These are phyloP conservation scores for Cyphomyrus discorhynchus DNA, from an alignment of 2,113 vertebrate genomes.

Conservation along the genomic window DNA sequence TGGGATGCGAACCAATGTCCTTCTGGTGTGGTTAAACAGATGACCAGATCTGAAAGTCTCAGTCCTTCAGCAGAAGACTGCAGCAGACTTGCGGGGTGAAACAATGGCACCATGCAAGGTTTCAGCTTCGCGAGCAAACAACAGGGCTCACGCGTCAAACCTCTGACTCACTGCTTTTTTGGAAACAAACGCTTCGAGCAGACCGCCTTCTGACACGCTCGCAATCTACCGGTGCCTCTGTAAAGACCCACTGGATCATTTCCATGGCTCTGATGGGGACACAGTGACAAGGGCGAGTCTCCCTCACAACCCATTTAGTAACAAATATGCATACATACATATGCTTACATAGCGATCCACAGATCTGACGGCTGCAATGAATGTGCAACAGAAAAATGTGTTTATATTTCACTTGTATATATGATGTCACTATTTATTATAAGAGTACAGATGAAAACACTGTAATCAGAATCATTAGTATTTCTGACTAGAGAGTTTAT, in stretches of 20 bases:
- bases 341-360: neutral
- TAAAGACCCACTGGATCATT: neutral
- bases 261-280: neutral
- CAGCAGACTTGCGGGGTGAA: neutral
- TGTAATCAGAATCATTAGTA: neutral
- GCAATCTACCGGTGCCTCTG: neutral
- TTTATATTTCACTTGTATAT: conserved; percentile 7
- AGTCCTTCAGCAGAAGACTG: neutral
- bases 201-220: neutral
- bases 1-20: neutral
- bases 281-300: neutral
- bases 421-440: neutral
- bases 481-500: neutral
- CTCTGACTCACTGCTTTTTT: neutral
- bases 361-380: neutral
- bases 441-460: neutral
- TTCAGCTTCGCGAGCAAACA: neutral
- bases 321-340: neutral
- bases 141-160: neutral
- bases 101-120: neutral
- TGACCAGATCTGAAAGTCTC: neutral
- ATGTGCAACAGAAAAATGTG: conserved; percentile 25
- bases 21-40: neutral
- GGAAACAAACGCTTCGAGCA: neutral
- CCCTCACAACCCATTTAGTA: neutral